Evolutionary conservation across 2,888 invertebrate species (phyloP), one percentile per base, ranked within the genome.

Genomic region (Coenonympha arcania): DNA sequence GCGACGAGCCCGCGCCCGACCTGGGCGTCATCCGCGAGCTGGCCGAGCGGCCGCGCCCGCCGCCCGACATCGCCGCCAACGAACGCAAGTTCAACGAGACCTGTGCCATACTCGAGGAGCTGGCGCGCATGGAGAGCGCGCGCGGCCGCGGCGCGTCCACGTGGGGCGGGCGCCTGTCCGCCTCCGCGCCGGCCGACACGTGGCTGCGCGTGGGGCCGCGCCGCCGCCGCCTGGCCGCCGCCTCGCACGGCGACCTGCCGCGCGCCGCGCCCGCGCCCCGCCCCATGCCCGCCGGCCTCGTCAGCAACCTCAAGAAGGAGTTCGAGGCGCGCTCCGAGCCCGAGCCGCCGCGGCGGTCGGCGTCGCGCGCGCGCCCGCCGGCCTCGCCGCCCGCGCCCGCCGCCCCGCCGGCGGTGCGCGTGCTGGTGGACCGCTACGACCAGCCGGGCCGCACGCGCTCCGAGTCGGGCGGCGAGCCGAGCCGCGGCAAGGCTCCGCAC

Each of bases 221-320:
- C 31, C 79, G 82, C 26, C 81, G 82, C 52, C 80, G 81, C 46
- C 71, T 71, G 48, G 72, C 78, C 52, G 73, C 76, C 67, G 74
- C 76, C 58, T 81, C 78, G 63, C 78, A 81, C 62, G 79, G 77
- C 5, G 82, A 84, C 71, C 70, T 83, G 67, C 82, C 77, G 52
- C 76, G 78, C 55, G 73, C 67, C 62, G 72, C 70, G 74, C 79
- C 62, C 73, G 63, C 76, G 71, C 76, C 74, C 45, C 72, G 57
- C 55, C 62, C 70, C 65, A 65, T 67, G 67, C 79, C 88, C 52
- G 88, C 89, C 34, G 94, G 95, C 20, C 92, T 93, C 72, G 95
- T 95, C 61, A 91, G 91, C 87, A 93, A 92, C 87, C 89, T 95
- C 62, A 94, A 94, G 77, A 92, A 92, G 73, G 95, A 94, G 75